Evolutionary conservation across 2,797 vertebrate species (phyloP), one percentile per base, ranked within the genome.

Genomic region (Alca torda): DNA sequence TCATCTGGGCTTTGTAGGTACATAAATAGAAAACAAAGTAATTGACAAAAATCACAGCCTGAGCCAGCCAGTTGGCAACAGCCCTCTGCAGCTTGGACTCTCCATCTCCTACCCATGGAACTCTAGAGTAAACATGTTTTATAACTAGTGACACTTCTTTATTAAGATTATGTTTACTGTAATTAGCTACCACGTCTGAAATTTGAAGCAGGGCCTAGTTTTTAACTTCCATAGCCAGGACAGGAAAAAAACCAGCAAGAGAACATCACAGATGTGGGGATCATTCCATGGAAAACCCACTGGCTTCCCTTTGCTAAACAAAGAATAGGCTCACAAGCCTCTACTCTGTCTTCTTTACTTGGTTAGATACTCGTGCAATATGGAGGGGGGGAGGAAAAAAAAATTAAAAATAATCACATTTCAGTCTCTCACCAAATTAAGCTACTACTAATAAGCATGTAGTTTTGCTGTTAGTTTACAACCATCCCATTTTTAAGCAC

Each of bases 21-120:
- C 33, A 4, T 67, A 72, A 89, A 87, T 24, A 77, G 81, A 69
- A 92, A 84, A 79, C 68, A 56, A 33, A 43, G 74, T 48, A 70
- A 88, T 15, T 82, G 68, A 85, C 81, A 80, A 79, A 79, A 96
- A 89, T 82, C 63, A 77, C 35, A 79, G 80, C 46, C 61, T 48
- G 41, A 95, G 69, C 16, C 11, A 35, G 79, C 56, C 89, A 89
- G 56, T 23, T 89, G 92, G 87, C 92, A 87, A 24, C 60, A 89
- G 64, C 56, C n/a, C 41, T 81, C 39, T 91, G 51, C 88, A 90
- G 43, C 81, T 79, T 94, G 86, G 90, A 26, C 59, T 87, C 74
- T 45, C 24, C 65, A 70, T 63, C 63, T 50, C 51, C 53, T 65
- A 61, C 35, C 77, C 61, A 37, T 18, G 45, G 59, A 73, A 48